These are phyloP conservation scores for Marcusenius ussheri DNA, from an alignment of 2,113 vertebrate species.

Conservation along the genomic window DNA sequence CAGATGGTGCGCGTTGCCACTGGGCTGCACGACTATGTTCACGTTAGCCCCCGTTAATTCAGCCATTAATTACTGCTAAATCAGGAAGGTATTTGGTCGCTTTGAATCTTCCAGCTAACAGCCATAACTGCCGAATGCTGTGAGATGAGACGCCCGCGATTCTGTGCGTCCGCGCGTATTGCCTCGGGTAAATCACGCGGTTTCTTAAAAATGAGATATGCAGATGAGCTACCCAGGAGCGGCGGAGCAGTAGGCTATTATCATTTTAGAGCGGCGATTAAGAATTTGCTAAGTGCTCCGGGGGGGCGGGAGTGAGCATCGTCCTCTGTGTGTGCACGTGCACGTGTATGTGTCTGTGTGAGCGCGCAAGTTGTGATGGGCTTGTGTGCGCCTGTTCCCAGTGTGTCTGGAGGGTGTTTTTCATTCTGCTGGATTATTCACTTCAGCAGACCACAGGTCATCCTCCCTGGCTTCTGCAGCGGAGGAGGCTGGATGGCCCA, in stretches of 20 bases:
- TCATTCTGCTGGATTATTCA: constrained; percentile 16
- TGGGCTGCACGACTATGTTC: constrained; percentile 1
- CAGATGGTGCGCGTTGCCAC: constrained; percentile 19
- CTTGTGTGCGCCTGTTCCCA: background rate
- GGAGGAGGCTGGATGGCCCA: background rate
- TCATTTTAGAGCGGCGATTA: background rate
- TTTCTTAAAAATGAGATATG: background rate
- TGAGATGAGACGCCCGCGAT: background rate
- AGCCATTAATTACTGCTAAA: constrained; percentile 19
- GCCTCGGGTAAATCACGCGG: constrained; percentile 11
- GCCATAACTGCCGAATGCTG: background rate
- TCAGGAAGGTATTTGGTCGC: background rate
- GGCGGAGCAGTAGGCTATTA: constrained; percentile 2
- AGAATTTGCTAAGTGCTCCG: background rate
- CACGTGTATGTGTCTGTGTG: background rate
- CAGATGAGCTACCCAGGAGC: constrained; percentile 12
- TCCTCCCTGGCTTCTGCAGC: background rate
- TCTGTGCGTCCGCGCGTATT: constrained; percentile 14
- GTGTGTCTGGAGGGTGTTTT: background rate
- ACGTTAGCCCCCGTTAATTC: constrained; percentile 24
- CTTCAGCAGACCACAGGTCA: background rate
- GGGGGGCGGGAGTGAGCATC: background rate
- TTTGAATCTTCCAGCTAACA: constrained; percentile 22
- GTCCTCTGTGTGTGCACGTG: background rate
- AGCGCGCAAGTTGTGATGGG: background rate